Base-by-base conservation (phyloP, 2,797 vertebrate species). In the Oreortyx pictus region DNA sequence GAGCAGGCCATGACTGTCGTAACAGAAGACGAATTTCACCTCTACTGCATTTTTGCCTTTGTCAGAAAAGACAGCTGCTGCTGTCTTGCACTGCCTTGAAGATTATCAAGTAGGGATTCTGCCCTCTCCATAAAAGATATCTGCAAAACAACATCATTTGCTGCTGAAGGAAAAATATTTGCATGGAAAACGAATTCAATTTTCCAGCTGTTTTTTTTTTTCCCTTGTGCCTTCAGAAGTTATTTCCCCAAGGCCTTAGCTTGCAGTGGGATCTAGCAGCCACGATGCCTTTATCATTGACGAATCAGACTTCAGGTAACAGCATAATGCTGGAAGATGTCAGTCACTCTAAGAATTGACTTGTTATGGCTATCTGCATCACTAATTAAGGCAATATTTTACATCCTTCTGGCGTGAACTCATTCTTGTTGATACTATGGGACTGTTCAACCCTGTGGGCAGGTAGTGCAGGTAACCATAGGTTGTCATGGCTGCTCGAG, bases 131-230 rank as follows among this genome's bases (percentile, higher is more conserved):
- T 77, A 43, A 60, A 83, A 67, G 18, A 31, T 44, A 70, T 9
- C 49, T 87, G 56, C 50, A 76, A 72, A 93, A 70, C 52, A 82
- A 10, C 41, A 68, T 70, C 5, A 31, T 27, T 46, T 73, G 25
- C 47, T 49, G 22, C 46, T 82, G 29, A 49, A 87, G 46, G 27
- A 59, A 82, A 84, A 61, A 16, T n/a, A 33, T 73, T 89, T 54
- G 50, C 50, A 35, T 62, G 57, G n/a, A 22, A 82, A 70, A 31
- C 54, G 0, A 72, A 35, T 67, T 67, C 2, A 25, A 5, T 81
- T 65, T 70, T 68, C 24, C 13, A 71, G 13, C 1, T 4, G 14
- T 47, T 65, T 70, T 52, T 50, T 52, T 50, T 62, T 67, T 43
- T 14, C 41, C 31, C 41, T 29, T 31, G 2, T 6, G 46, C 56